Evolutionary conservation across 92 coral and sea anemone species (phyloP), one percentile per base, ranked within the genome.

Genomic region (Porites divaricata): DNA sequence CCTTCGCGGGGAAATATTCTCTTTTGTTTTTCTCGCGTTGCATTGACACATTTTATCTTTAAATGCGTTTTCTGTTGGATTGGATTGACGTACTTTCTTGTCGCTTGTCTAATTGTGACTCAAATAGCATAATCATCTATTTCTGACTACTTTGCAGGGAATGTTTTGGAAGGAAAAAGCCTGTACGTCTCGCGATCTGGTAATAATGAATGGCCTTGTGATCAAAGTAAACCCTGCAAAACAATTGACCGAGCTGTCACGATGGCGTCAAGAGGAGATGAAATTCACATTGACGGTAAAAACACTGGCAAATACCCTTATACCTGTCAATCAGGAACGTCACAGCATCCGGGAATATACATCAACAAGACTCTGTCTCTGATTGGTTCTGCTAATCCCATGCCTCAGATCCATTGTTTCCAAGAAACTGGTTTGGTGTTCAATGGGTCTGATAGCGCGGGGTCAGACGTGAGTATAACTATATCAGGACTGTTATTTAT

Each of bases 231-330:
- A 14, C 86, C 86, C 8, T 81, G 86, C 21, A 70, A 70, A 26
- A 69, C 86, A 0, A 81, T 81, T 28, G 14, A 53, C 21, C 21
- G 52, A 12, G 69, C 77, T 2, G 79, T 57, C 65, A 41, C 1
- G 0, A 17, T 65, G 51, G 86, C 69, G 10, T n/a, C 67, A 68
- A 26, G 20, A 41, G 86, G 41, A 13, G 77, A 81, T 59, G 0
- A 1, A 11, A 76, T 88, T 23, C 59, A 88, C 62, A 61, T 88
- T 17, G 88, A 88, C 41, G 91, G 91, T 9, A 82, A 79, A 8
- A 57, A 76, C 78, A 82, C 88, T 8, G 69, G 69, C 58, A 67
- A 61, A 21, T 5, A 67, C 16, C 86, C 78, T 20, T 88, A 83
- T 84, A 76, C 48, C 72, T 87, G 90, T 51, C 53, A 26, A 17